Evolutionary conservation across 2,888 invertebrate genomes (phyloP), one percentile per base, ranked within the genome.

Genomic region (Phrixothrix hirtus): DNA sequence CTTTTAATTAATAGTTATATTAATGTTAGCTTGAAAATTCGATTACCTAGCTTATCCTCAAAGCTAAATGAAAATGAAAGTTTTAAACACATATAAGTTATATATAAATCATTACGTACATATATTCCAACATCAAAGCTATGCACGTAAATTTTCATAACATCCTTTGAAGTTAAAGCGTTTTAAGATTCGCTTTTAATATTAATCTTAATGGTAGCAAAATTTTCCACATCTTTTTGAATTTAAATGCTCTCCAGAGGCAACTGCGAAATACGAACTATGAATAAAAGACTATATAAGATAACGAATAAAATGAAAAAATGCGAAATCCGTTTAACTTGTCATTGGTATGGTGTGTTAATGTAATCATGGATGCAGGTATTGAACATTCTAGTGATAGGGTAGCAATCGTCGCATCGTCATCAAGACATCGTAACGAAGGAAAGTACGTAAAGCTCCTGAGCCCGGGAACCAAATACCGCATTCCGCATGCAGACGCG

Each of bases 361-460:
- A 21, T 21, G 7, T 21, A 21, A 21, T 21, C 17, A 31, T 38
- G 10, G 26, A 12, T 41, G 29, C 15, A 41, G 29, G 44, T 55
- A 61, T 67, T 66, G 59, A 57, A 59, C 64, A 66, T 68, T 66
- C 66, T 62, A 38, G 46, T 27, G 61, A 55, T 58, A 59, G 49
- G 60, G 58, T n/a, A n/a, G n/a, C n/a, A n/a, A n/a, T 42, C 55
- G 47, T 37, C 45, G 44, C 57, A 56, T 61, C 59, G 60, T 64
- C 64, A 62, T 64, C 66, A 65, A 61, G 66, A 59, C 59, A 62
- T 55, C 59, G 65, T 64, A 65, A 65, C 65, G 65, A 65, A 64
- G 57, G 21, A 21, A 7, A 21, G 21, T 7, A 7, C 34, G 34
- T 17, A 36, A 17, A 27, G 10, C 16, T 35, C 52, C 36, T 27